phyloP scores from a whole-genome alignment of 2,888 invertebrate genomes.

The Trachelus iudaicus region DNA sequence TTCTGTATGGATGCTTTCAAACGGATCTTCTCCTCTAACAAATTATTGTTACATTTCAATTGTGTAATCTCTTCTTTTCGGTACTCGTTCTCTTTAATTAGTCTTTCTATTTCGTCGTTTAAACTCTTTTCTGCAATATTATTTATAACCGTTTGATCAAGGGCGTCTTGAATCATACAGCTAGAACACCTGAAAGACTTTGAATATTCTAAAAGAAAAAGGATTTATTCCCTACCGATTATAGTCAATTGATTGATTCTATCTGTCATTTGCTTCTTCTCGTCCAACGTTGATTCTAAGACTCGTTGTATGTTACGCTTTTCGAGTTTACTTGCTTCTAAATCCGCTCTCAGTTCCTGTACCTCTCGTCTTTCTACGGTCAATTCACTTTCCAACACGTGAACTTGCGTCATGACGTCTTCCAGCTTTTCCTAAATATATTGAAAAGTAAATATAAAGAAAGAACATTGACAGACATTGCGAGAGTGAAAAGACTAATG shows the following conservation, averaged over 20 bases:
- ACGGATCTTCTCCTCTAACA: conserved; percentile 38
- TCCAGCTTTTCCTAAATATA: conserved; percentile 66
- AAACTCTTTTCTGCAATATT: conserved; percentile 67
- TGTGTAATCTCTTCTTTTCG: conserved; percentile 67
- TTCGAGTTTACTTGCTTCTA: conserved; percentile 69
- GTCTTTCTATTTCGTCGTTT: conserved; percentile 68
- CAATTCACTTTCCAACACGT: conserved; percentile 67
- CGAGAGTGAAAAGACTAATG: conserved; percentile 32
- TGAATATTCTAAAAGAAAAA: neutral
- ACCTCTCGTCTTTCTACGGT: conserved; percentile 64
- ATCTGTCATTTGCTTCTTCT: conserved; percentile 70
- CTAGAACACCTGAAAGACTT: neutral
- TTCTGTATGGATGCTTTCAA: conserved; percentile 18
- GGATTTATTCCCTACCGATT: conserved; percentile 65
- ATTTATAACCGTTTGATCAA: neutral
- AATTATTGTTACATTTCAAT: conserved; percentile 58
- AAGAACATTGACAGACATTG: neutral
- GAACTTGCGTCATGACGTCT: conserved; percentile 65
- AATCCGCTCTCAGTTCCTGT: conserved; percentile 65
- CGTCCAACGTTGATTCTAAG: conserved; percentile 68
- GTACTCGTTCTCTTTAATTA: conserved; percentile 63
- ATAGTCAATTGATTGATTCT: conserved; percentile 71
- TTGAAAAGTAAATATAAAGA: conserved; percentile 37
- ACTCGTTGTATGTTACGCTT: conserved; percentile 70
- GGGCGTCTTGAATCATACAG: neutral